Evolutionary conservation across 2,797 vertebrate genomes (phyloP).

Genomic region (Enteromius trimaculatus): DNA sequence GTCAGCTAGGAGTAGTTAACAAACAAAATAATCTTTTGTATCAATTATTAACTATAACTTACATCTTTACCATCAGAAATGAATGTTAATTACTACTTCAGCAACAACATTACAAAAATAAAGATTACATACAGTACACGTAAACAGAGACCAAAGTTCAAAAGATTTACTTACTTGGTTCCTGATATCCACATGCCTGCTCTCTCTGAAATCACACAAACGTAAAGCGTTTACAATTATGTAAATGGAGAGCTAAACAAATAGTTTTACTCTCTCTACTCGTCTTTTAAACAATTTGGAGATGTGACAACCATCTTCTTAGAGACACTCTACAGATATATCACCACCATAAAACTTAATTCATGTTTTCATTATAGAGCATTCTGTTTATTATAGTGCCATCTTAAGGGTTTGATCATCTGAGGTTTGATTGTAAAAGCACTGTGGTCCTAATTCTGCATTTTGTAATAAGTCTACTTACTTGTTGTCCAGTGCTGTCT

Average conservation of each 20-base stretch:
- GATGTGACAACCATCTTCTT: background rate
- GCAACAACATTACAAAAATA: background rate
- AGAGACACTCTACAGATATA: background rate
- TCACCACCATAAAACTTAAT: background rate
- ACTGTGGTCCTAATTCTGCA: background rate
- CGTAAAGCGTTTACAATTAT: background rate
- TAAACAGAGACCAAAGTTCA: background rate
- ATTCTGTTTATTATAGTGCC: background rate
- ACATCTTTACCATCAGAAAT: background rate
- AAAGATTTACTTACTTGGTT: constrained; percentile 8
- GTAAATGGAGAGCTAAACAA: background rate
- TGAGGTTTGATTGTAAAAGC: background rate
- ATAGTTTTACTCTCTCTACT: background rate
- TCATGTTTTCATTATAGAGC: background rate
- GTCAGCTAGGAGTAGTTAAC: background rate
- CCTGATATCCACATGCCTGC: constrained; percentile 27
- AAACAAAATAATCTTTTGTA: background rate
- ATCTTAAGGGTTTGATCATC: background rate
- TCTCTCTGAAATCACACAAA: constrained; percentile 3
- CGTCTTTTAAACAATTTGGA: background rate
- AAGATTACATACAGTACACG: background rate
- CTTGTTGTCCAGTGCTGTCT: background rate
- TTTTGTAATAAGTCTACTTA: background rate
- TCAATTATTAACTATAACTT: background rate
- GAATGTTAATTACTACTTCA: background rate